Evolutionary conservation across 2,888 invertebrate genomes (phyloP), one percentile per base, ranked within the genome.

Genomic region (Limnephilus rhombicus): DNA sequence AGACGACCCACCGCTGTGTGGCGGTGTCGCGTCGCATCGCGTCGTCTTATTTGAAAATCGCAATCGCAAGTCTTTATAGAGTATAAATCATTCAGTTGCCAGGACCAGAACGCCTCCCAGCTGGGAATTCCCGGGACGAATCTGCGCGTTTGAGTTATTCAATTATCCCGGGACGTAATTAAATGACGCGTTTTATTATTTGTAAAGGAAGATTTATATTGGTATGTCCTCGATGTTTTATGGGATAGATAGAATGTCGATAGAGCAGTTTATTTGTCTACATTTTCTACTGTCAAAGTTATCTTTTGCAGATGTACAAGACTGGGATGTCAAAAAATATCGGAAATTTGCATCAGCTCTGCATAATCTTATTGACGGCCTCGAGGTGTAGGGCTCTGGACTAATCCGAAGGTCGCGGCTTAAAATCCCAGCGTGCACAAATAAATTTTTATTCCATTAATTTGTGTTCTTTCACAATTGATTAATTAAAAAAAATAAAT

Each of bases 1-100:
- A 31, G 90, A 90, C 53, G 83, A 85, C 86, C 68, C 68, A 68
- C 68, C n/a, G 68, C 24, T 68, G 53, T 85, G 91, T 45, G 37
- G 45, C 68, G n/a, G 85, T 92, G 88, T 85, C 92, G 45, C 68
- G 88, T 85, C 92, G 45, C 68, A 45, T 45, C 11, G 45, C 31
- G 83, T 82, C 90, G 37, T 90, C 24, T 90, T 90, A 92, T 92
- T 90, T 90, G 90, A 82, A 82, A 90, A 82, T 90, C 86, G 86
- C 86, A 68, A 68, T 68, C 68, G 45, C 31, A 18, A 34, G 83
- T 37, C 83, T 83, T 12, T 68, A 53, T 53, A 15, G 13, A 80
- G 82, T 29, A 34, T 82, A 82, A 90, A 90, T 90, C 82, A 90
- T 90, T 90, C 90, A 45, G 82, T 82, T 90, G 45, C 82, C 49